phyloP scores from a whole-genome alignment of 2,797 vertebrate species.

The Sebastes aleutianus region DNA sequence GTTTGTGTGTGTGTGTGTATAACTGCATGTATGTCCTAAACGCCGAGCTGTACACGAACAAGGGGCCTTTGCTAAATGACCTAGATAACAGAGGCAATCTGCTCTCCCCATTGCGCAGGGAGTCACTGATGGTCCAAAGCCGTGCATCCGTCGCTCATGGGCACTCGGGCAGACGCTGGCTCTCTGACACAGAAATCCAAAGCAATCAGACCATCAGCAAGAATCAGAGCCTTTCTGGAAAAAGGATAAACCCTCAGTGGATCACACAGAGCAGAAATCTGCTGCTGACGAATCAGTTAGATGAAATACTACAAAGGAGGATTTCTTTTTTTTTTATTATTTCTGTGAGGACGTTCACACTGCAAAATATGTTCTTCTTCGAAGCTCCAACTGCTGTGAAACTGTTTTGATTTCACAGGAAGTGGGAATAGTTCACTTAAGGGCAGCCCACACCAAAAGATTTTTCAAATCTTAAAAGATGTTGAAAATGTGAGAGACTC shows the following conservation, averaged over 20 bases:
- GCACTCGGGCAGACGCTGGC: conserved; percentile 16
- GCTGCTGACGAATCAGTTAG: not conserved
- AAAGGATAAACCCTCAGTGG: not conserved
- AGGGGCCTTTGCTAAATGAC: conserved; percentile 48
- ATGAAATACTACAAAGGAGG: not conserved
- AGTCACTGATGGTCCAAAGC: conserved; percentile 24
- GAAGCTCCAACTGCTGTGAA: no score
- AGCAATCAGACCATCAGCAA: conserved; percentile 7
- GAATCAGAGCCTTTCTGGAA: not conserved
- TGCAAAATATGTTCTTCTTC: no score
- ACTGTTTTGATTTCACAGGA: no score
- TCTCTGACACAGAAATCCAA: conserved; percentile 33
- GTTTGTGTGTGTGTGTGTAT: not conserved
- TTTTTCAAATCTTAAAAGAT: no score
- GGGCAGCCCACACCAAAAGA: no score
- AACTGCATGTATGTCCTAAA: conserved; percentile 9
- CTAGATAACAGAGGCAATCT: conserved; percentile 61
- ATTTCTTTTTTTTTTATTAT: not conserved
- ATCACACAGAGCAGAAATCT: not conserved
- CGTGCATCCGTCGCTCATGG: conserved; percentile 17
- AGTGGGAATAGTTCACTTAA: no score
- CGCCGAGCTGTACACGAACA: conserved; percentile 9
- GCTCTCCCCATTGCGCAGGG: conserved; percentile 9
- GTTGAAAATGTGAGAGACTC: no score
- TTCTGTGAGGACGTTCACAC: not conserved